Base-by-base conservation (phyloP, 2,113 vertebrate species). In the Bubalus kerabau region DNA sequence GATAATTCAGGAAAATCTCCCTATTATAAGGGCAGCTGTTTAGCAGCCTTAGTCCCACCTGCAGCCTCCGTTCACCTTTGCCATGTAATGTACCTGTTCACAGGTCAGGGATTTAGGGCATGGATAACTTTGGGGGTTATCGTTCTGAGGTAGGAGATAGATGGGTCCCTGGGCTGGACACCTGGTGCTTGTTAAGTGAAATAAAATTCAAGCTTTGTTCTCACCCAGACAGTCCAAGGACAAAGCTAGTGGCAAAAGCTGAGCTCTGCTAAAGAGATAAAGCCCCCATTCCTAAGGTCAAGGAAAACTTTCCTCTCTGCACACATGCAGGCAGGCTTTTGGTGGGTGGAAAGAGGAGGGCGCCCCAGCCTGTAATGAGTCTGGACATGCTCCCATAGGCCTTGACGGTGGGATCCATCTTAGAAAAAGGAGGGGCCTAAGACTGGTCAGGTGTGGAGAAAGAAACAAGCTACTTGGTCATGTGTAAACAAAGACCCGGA, bases 291-390 rank as follows among this genome's bases (percentile, higher is more conserved):
- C 67, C 10, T 71, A n/a, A 71, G 67, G n/a, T 71, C 67, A 40
- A 71, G 67, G 67, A 71, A 71, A n/a, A 40, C 10, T 40, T 71
- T 36, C 10, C n/a, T 36, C 9, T 71, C 67, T 71, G n/a, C 67
- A 71, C 10, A 36, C 8, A 11, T 0, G 0, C 19, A 71, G n/a
- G 10, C 23, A 71, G 19, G 67, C n/a, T 40, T 71, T 71, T 23
- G n/a, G 1, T 0, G 67, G n/a, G 2, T 71, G n/a, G 19, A 71
- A 71, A 71, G n/a, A n/a, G 67, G n/a, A 71, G 67, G 19, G n/a
- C 1, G 1, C n/a, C n/a, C n/a, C 67, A 40, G 5, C 10, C 67
- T 71, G n/a, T 40, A 71, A 23, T 40, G 67, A 40, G n/a, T 71
- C 9, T 71, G 67, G 67, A 71, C 67, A 71, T 6, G n/a, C 1